Conservation (phyloP, 1,140 invertebrate genomes). For the Pseudomyrmex flavicornis region DNA sequence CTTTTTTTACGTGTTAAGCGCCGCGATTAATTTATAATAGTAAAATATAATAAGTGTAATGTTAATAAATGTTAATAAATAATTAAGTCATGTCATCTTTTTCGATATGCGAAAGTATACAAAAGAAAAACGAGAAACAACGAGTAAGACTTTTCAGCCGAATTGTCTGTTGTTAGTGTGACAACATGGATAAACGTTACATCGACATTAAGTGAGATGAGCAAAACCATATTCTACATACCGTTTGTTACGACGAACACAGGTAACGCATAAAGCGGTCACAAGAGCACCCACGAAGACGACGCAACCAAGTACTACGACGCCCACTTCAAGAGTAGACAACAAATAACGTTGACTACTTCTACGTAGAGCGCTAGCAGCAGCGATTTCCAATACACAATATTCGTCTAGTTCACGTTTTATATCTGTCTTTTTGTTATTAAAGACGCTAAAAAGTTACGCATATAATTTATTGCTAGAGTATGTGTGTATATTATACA, state of each 20-base stretch:
- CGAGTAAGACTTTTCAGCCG: neutral
- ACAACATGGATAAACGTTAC: neutral
- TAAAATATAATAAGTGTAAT: too few relatives aligned
- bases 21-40: neutral
- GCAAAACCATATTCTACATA: constrained; percentile 76
- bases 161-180: constrained; percentile 29
- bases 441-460: constrained; percentile 85
- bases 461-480: neutral
- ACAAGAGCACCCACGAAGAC: constrained; percentile 92
- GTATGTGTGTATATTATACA: too few relatives aligned
- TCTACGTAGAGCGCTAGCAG: constrained; percentile 77
- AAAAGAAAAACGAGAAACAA: neutral
- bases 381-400: constrained; percentile 86
- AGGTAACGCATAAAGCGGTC: constrained; percentile 92
- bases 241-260: constrained; percentile 88
- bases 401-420: constrained; percentile 86
- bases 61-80: neutral
- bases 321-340: constrained; percentile 92
- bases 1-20: neutral
- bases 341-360: constrained; percentile 85
- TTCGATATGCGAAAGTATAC: neutral
- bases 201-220: neutral
- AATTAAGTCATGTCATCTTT: neutral
- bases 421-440: constrained; percentile 87
- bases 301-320: constrained; percentile 91